Evolutionary conservation across 1,140 invertebrate species (phyloP).

Genomic region (Calosoma granatense): DNA sequence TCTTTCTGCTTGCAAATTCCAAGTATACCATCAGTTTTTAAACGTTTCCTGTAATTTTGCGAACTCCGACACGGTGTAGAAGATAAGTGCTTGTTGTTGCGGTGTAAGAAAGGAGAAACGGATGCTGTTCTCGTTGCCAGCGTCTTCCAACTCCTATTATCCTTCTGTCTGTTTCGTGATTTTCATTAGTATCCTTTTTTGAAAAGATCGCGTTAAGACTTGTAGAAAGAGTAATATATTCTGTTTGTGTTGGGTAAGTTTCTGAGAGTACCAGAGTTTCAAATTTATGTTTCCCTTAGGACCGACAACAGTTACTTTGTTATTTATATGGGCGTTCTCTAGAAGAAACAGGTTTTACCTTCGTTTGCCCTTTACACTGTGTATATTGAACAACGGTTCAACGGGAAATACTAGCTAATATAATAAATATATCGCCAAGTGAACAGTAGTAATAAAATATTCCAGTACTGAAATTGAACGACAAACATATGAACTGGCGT

Average conservation of each 20-base stretch:
- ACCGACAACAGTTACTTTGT: conserved; percentile 7
- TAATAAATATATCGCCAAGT: too few relatives aligned
- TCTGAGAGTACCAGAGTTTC: not conserved
- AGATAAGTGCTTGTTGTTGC: conserved; percentile 2
- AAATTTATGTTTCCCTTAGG: not conserved
- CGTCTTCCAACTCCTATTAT: conserved; percentile 3
- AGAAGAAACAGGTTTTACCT: not conserved
- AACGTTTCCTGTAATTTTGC: conserved; percentile 4
- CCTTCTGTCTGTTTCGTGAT: not conserved
- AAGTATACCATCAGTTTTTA: conserved; percentile 5
- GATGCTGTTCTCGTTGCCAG: not conserved
- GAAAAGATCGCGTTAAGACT: conserved; percentile 6
- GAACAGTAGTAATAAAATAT: too few relatives aligned
- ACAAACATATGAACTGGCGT: too few relatives aligned
- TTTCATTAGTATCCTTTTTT: conserved; percentile 7
- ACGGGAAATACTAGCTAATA: too few relatives aligned
- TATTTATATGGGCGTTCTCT: not conserved
- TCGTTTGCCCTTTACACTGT: not conserved
- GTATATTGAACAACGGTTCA: not conserved
- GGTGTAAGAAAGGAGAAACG: not conserved
- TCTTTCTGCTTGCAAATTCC: too few relatives aligned
- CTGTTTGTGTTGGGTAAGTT: not conserved
- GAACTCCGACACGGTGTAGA: not conserved
- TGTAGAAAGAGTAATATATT: conserved; percentile 7
- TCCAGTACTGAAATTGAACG: too few relatives aligned